These are phyloP conservation scores for Oryzias javanicus DNA, from an alignment of 2,113 vertebrate genomes.

Conservation along the genomic window DNA sequence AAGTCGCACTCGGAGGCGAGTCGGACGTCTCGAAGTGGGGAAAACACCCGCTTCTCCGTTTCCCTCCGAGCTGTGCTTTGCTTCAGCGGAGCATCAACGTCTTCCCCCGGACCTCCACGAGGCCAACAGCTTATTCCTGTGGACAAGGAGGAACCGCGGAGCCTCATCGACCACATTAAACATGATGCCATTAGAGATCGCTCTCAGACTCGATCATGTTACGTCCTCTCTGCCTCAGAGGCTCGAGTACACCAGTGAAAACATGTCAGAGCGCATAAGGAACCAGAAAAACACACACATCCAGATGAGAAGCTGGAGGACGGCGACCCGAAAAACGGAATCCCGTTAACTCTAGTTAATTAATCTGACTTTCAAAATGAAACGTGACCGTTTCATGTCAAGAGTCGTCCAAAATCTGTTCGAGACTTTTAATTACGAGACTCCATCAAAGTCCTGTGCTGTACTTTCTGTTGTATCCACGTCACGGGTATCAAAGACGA, in stretches of 20 bases:
- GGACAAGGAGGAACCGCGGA: conserved; percentile 35
- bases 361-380: background rate
- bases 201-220: conserved; percentile 46
- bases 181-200: conserved; percentile 37
- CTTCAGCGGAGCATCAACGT: conserved; percentile 31
- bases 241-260: conserved; percentile 31
- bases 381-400: background rate
- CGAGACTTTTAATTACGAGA: too few relatives aligned
- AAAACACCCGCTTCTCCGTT: conserved; percentile 53
- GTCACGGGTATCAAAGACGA: too few relatives aligned
- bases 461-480: too few relatives aligned
- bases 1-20: conserved; percentile 52
- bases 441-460: too few relatives aligned
- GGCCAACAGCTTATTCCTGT: conserved; percentile 28
- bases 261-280: conserved; percentile 42
- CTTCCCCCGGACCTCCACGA: conserved; percentile 33
- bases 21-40: conserved; percentile 62
- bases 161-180: conserved; percentile 56
- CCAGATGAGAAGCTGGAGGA: background rate
- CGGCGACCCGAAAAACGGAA: background rate
- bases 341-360: background rate
- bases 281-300: background rate
- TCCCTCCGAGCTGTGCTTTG: conserved; percentile 49
- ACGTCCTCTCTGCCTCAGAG: conserved; percentile 10
- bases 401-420: too few relatives aligned